Conservation (phyloP, 2,797 vertebrate genomes). For the Poecile montanus region DNA sequence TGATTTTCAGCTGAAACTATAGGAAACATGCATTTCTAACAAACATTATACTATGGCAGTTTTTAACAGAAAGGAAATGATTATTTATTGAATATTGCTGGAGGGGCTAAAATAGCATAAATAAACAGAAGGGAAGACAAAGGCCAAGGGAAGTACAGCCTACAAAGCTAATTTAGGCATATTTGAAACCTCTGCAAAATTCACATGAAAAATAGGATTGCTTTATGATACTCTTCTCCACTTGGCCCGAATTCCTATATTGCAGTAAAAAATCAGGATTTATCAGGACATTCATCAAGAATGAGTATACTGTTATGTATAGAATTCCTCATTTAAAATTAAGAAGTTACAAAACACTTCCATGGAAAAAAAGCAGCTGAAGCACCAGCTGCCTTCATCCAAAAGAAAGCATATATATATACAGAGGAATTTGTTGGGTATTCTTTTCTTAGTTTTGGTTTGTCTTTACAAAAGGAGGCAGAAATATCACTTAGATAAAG, state of each 20-base stretch:
- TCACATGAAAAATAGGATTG: not conserved
- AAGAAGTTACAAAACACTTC: not conserved
- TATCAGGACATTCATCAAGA: not conserved
- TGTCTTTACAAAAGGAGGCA: not conserved
- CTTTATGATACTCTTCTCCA: not conserved
- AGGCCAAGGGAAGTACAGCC: not conserved
- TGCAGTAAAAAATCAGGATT: not conserved
- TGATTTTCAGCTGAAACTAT: not conserved
- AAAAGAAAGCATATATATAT: not conserved
- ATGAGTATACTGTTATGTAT: not conserved
- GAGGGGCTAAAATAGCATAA: not conserved
- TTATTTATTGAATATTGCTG: conserved; percentile 39
- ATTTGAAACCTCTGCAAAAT: conserved; percentile 3
- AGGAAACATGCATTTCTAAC: not conserved
- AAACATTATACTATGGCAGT: not conserved
- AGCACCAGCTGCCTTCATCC: not conserved
- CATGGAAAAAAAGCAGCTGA: not conserved
- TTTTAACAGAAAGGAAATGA: not conserved
- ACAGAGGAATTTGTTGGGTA: not conserved
- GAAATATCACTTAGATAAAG: not conserved
- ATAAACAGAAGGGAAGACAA: conserved; percentile 44
- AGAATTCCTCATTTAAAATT: not conserved
- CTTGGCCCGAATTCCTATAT: not conserved
- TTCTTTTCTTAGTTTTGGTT: not conserved
- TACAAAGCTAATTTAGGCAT: not conserved